Evolutionary conservation across 1,140 invertebrate genomes (phyloP), one percentile per base, ranked within the genome.

Genomic region (Drosophila subobscura): DNA sequence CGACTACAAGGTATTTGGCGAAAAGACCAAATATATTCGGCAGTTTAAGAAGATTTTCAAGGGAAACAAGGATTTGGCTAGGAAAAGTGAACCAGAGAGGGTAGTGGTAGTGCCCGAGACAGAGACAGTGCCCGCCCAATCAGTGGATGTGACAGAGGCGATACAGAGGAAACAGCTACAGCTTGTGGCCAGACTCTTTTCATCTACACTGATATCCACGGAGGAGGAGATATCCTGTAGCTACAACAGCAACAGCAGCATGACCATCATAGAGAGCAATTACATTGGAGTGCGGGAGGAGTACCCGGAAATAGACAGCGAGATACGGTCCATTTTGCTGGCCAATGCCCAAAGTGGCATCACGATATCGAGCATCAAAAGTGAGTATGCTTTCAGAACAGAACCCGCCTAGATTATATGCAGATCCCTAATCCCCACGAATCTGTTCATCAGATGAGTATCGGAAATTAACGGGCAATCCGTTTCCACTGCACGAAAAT

Each of bases 321-420:
- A 90, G 68, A 72, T 91, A 50, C 84, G 90, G 37, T 76, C 74
- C 59, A 91, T 91, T 71, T 61, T 91, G 52, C 59, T 90, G 37
- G 73, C 70, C 60, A 73, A 90, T 73, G 89, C 90, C 71, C 89
- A 90, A 67, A 77, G 84, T 61, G 90, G 90, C 41, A 75, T 86
- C 52, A 91, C 90, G 73, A 91, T 91, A 72, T 78, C 90, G 51
- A 75, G 65, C 55, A 89, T 91, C 42, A 86, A 85, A 65, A 77
- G 90, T 91, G 70, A 77, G 72, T 81, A 10, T 20, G 4, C 41
- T 5, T 33, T 5, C 1, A 14, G 3, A 8, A 5, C 29, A 37
- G 33, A 37, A 12, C 33, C 33, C 33, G 4, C 33, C 4, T 37
- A 12, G 5, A 5, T 12, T 37, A 4, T 12, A 10, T 8, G 3